Evolutionary conservation across 2,113 vertebrate species (phyloP).

Genomic region (Prochilodus magdalenae): DNA sequence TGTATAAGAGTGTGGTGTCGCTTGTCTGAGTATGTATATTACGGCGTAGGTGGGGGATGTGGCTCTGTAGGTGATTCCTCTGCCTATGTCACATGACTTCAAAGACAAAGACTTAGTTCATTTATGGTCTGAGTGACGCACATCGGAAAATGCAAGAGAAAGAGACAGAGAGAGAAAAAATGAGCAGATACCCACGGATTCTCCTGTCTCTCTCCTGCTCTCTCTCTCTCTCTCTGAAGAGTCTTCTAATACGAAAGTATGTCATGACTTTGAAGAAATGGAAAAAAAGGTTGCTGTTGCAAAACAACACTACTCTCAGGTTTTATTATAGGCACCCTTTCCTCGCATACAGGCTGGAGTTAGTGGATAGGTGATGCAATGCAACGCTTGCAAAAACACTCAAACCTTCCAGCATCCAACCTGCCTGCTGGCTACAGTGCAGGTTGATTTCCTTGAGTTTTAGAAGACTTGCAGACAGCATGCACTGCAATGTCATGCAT

Average conservation of each 20-base stretch:
- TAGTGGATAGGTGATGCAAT: background rate
- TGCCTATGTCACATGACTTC: constrained; percentile 69
- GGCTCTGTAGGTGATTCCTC: constrained; percentile 61
- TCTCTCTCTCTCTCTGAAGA: constrained; percentile 9
- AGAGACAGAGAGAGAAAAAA: constrained; percentile 14
- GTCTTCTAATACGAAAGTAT: constrained; percentile 44
- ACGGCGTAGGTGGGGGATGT: constrained; percentile 48
- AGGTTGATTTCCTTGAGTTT: background rate
- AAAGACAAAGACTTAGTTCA: constrained; percentile 34
- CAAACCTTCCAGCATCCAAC: background rate
- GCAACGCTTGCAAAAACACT: background rate
- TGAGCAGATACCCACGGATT: constrained; percentile 71
- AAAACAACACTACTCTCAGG: constrained; percentile 15
- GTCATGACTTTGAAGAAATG: constrained; percentile 41
- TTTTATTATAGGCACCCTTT: background rate
- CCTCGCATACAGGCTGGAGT: background rate
- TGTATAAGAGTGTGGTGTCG: constrained; percentile 25
- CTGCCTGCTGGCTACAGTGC: background rate
- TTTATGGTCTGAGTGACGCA: constrained; percentile 65
- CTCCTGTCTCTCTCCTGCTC: constrained; percentile 30
- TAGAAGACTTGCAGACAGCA: background rate
- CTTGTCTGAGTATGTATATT: constrained; percentile 60
- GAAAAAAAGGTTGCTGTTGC: constrained; percentile 29
- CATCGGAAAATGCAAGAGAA: constrained; percentile 71
- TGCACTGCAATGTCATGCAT: background rate